Conservation (phyloP, 2,797 vertebrate species). For the Tauraco hartlaubi region DNA sequence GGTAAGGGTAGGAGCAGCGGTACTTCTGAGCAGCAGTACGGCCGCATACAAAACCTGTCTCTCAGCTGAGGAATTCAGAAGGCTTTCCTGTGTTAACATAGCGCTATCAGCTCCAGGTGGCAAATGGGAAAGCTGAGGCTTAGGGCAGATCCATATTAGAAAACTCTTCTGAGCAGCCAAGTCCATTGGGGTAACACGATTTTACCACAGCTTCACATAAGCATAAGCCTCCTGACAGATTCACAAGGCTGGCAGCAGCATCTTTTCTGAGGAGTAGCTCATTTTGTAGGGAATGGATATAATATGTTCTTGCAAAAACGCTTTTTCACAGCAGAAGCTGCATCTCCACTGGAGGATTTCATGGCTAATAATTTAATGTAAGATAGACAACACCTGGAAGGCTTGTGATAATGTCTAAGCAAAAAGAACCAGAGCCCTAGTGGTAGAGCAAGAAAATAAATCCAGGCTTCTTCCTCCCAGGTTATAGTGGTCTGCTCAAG, state of each 20-base stretch:
- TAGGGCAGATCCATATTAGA: not conserved
- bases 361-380: conserved; percentile 1
- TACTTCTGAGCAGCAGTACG: not conserved
- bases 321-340: not conserved
- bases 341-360: conserved; percentile 3
- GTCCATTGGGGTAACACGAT: not conserved
- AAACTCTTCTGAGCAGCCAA: not conserved
- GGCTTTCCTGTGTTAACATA: not conserved
- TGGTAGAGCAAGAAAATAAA: not conserved
- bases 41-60: not conserved
- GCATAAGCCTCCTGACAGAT: not conserved
- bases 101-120: not conserved
- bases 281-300: not conserved
- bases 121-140: not conserved
- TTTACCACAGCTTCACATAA: not conserved
- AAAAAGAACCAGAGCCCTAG: not conserved
- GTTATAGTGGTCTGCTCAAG: not conserved
- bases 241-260: not conserved
- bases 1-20: not conserved
- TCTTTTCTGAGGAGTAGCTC: not conserved
- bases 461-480: not conserved
- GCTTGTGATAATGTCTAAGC: not conserved
- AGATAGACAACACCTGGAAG: conserved; percentile 27
- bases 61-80: not conserved
- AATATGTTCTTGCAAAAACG: not conserved